These are phyloP conservation scores for Glaucomys volans DNA, from an alignment of 2,113 vertebrate species.

Conservation along the genomic window DNA sequence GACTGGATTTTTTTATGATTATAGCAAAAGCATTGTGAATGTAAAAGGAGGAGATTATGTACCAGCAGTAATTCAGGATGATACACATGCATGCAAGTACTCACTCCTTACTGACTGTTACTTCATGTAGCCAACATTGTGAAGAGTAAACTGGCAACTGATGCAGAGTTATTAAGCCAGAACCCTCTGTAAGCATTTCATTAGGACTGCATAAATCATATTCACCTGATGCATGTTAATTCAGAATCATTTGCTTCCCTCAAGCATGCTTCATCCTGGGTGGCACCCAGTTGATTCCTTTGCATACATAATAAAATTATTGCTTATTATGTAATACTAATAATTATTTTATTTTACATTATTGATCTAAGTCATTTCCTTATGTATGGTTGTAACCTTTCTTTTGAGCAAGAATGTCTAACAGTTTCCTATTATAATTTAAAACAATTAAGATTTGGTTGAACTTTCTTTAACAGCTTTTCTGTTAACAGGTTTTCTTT, in stretches of 20 bases:
- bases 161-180: not conserved
- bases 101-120: not conserved
- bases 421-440: constrained; percentile 16
- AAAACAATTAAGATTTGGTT: constrained; percentile 6
- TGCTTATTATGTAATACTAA: not conserved
- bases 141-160: not conserved
- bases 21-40: not conserved
- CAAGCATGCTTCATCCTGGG: not conserved
- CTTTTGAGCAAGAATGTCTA: constrained; percentile 19
- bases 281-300: not conserved
- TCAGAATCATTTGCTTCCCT: not conserved
- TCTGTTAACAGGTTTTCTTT: constrained; percentile 30
- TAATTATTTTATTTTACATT: not conserved
- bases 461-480: constrained; percentile 3
- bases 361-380: not conserved
- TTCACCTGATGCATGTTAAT: not conserved
- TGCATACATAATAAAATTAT: not conserved
- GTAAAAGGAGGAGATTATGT: not conserved
- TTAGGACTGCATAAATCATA: not conserved
- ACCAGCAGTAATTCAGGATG: not conserved
- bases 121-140: not conserved
- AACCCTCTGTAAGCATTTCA: not conserved
- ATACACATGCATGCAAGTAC: not conserved
- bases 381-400: not conserved
- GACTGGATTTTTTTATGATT: not conserved